Conservation (phyloP, 2,797 vertebrate genomes). For the Centroberyx gerrardi region DNA sequence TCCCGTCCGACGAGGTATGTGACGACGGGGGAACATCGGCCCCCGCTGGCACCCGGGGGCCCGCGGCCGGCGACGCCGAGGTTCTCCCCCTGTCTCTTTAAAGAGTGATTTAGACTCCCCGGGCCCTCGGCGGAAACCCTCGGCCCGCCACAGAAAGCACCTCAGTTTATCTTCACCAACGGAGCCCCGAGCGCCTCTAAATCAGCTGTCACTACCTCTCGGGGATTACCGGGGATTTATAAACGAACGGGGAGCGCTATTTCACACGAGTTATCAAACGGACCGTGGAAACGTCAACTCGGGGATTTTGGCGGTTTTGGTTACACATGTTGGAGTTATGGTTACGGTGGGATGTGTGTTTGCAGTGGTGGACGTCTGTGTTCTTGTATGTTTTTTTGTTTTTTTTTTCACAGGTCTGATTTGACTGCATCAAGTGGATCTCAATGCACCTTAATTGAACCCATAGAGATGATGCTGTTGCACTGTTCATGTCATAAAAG, state of each 20-base stretch:
- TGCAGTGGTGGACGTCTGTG: constrained; percentile 37
- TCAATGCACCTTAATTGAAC: constrained; percentile 21
- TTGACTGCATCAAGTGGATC: constrained; percentile 29
- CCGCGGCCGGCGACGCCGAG: constrained; percentile 68
- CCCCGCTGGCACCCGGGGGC: constrained; percentile 76
- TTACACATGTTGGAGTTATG: constrained; percentile 65
- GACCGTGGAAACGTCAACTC: constrained; percentile 75
- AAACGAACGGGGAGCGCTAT: constrained; percentile 69
- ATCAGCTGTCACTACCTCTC: constrained; percentile 74
- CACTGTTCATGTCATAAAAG: background rate
- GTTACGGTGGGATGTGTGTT: constrained; percentile 63
- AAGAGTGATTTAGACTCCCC: constrained; percentile 88
- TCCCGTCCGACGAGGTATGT: too few relatives aligned
- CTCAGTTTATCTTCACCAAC: constrained; percentile 73
- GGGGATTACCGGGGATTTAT: constrained; percentile 73
- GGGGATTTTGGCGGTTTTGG: constrained; percentile 73
- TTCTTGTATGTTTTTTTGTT: too few relatives aligned
- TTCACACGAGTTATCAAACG: constrained; percentile 79
- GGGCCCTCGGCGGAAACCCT: constrained; percentile 70
- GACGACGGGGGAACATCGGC: too few relatives aligned
- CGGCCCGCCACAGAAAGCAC: constrained; percentile 62
- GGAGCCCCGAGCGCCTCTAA: constrained; percentile 71
- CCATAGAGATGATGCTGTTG: background rate
- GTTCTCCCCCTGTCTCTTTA: constrained; percentile 87
- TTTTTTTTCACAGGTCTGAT: too few relatives aligned